phyloP scores from a whole-genome alignment of 1,140 invertebrate species.

The Hylyphantes graminicola region DNA sequence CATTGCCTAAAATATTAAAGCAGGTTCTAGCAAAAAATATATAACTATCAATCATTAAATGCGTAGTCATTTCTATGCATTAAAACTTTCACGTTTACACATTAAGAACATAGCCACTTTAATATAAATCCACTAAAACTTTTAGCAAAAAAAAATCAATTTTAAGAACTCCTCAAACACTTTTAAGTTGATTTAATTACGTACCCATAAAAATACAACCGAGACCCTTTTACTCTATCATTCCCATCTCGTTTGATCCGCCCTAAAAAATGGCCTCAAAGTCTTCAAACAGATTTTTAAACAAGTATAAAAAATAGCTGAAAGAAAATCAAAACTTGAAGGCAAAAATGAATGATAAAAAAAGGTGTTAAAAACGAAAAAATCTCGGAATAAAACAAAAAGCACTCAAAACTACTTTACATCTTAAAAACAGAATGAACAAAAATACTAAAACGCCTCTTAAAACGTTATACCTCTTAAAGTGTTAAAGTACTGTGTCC shows the following conservation, averaged over 20 bases:
- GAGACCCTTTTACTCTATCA: not conserved
- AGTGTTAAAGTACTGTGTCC: conserved; percentile 6
- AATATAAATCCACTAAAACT: not conserved
- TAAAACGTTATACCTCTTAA: conserved; percentile 2
- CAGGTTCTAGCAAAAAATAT: no score
- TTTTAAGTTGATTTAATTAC: conserved; percentile 24
- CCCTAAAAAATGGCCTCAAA: not conserved
- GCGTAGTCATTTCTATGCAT: no score
- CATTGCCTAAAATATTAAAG: no score
- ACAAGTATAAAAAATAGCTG: not conserved
- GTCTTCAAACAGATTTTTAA: not conserved
- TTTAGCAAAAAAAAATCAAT: not conserved
- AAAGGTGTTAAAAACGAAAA: not conserved
- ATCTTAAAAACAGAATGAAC: conserved; percentile 30
- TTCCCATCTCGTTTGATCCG: conserved; percentile 1
- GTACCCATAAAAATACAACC: no score
- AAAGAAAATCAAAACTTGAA: not conserved
- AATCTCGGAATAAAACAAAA: not conserved
- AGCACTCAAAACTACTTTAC: conserved; percentile 24
- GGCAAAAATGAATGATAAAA: no score
- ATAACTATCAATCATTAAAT: no score
- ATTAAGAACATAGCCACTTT: not conserved
- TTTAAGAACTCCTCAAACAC: conserved; percentile 6
- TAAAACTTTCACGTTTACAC: no score
- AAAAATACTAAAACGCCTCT: conserved; percentile 23